phyloP scores from a whole-genome alignment of 1,140 invertebrate species.

The Drosophila erecta region DNA sequence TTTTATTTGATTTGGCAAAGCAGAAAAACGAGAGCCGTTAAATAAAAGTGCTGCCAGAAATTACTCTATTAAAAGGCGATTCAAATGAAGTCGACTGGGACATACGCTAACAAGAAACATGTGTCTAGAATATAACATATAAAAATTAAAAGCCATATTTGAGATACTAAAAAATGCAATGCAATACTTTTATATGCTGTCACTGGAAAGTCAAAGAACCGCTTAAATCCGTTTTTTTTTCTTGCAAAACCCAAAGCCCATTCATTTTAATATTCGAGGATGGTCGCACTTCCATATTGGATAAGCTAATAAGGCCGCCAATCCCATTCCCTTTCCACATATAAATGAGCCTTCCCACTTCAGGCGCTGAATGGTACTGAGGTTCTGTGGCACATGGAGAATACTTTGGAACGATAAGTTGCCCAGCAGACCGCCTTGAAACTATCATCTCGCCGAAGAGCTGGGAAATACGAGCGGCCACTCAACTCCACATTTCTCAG shows the following conservation, averaged over 20 bases:
- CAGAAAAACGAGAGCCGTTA: background rate
- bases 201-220: too few relatives aligned
- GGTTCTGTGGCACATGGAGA: too few relatives aligned
- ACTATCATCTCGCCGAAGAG: background rate
- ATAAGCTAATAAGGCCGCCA: background rate
- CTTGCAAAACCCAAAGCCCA: background rate
- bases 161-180: too few relatives aligned
- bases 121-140: too few relatives aligned
- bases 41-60: slow-evolving; percentile 24
- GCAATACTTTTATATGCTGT: too few relatives aligned
- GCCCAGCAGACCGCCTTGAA: too few relatives aligned
- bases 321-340: too few relatives aligned
- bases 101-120: background rate
- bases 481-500: slow-evolving; percentile 3
- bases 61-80: slow-evolving; percentile 30
- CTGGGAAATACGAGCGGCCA: background rate
- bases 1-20: slow-evolving; percentile 64
- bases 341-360: too few relatives aligned
- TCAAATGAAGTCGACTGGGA: background rate
- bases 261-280: background rate
- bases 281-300: background rate
- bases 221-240: too few relatives aligned
- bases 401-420: too few relatives aligned
- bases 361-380: too few relatives aligned
- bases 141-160: too few relatives aligned